Evolutionary conservation across 2,888 invertebrate species (phyloP).

Genomic region (Pachydiplax longipennis): DNA sequence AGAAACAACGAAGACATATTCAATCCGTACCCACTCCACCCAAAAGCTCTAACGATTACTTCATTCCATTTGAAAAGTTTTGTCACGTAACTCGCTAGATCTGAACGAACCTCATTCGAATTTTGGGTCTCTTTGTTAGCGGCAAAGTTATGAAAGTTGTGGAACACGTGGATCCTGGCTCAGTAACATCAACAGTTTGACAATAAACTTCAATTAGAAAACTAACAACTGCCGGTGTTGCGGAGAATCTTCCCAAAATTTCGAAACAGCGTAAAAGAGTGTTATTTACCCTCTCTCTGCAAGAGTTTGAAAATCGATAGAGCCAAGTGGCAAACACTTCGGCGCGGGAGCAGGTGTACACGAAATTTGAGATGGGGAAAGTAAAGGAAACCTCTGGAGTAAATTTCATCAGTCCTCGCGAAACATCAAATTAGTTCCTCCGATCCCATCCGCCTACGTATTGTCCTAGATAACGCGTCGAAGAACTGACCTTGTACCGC

Average conservation of each 20-base stretch:
- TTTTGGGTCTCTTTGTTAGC: too few relatives aligned
- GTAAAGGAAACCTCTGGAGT: neutral
- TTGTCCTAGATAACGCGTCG: neutral
- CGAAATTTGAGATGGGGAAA: neutral
- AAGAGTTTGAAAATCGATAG: neutral
- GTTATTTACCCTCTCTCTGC: neutral
- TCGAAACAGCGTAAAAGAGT: neutral
- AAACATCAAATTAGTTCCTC: neutral
- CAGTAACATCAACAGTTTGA: too few relatives aligned
- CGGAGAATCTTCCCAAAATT: neutral
- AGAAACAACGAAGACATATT: too few relatives aligned
- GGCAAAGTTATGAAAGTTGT: too few relatives aligned
- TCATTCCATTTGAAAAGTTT: too few relatives aligned
- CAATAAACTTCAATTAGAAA: too few relatives aligned
- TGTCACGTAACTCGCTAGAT: too few relatives aligned
- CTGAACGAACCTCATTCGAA: too few relatives aligned
- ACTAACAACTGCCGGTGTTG: too few relatives aligned
- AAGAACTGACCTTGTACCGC: neutral
- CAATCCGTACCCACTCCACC: too few relatives aligned
- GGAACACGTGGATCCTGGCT: too few relatives aligned
- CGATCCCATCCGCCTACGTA: neutral
- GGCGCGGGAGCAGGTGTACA: neutral
- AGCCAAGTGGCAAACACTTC: neutral
- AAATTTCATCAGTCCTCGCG: neutral
- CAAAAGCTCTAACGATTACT: too few relatives aligned